A percentile compares a stretch with the other conserved stretches of the same genome.
These are phyloP conservation scores for Caradrina kadenii DNA, from an alignment of 2,888 invertebrate species.

Conservation along the genomic window DNA sequence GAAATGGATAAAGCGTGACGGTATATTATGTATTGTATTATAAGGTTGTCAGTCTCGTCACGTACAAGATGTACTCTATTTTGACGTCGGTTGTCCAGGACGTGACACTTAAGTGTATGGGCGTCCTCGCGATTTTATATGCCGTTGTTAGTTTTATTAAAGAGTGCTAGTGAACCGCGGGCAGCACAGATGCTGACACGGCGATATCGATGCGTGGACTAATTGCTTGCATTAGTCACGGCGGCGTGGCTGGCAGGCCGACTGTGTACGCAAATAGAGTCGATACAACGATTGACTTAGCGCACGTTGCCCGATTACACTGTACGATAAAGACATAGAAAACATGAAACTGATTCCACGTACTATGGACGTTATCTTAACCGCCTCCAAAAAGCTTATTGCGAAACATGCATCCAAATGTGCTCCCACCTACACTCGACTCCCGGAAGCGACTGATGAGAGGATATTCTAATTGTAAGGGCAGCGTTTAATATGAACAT, in stretches of 20 bases:
- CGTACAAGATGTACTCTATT: constrained; percentile 63
- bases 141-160: constrained; percentile 69
- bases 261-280: constrained; percentile 84
- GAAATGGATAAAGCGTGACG: constrained; percentile 58
- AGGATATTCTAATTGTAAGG: constrained; percentile 51
- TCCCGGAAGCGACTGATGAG: constrained; percentile 32
- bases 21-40: constrained; percentile 73
- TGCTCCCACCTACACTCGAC: constrained; percentile 26
- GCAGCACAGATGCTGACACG: constrained; percentile 77
- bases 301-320: constrained; percentile 81
- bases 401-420: constrained; percentile 34
- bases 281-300: constrained; percentile 83
- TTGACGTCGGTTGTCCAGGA: constrained; percentile 66
- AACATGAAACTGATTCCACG: constrained; percentile 54
- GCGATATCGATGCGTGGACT: constrained; percentile 83
- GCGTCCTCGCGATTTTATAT: constrained; percentile 56
- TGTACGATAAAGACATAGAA: constrained; percentile 63
- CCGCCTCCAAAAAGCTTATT: constrained; percentile 36
- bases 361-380: constrained; percentile 36
- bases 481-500: constrained; percentile 38
- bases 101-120: constrained; percentile 57
- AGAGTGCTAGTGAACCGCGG: constrained; percentile 61
- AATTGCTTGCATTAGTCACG: constrained; percentile 86
- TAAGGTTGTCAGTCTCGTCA: constrained; percentile 70
- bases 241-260: constrained; percentile 73